Base-by-base conservation (phyloP, 2,888 invertebrate species). In the Philopedon plagiatum region DNA sequence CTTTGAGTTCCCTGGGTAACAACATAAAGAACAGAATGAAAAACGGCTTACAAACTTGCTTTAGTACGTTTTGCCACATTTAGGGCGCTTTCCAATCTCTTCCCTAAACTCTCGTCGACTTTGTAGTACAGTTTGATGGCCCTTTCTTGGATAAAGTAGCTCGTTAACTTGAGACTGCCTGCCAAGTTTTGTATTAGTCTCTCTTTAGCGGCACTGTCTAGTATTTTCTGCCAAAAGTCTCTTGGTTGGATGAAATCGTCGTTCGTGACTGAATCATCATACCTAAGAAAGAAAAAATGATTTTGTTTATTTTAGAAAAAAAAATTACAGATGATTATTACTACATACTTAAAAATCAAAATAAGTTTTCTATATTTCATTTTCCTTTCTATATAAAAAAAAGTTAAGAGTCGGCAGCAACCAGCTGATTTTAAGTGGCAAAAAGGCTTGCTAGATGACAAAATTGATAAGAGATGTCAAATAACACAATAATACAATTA, bases 211-310 rank as follows among this genome's bases (percentile, higher is more conserved):
- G 89, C 93, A 11, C 90, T 90, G 74, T 91, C 91, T 79, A 98
- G 89, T 26, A 80, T 93, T 90, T 79, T 83, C 65, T 89, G 89
- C 90, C 94, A 99, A 85, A 98, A 96, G 0, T 86, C 82, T 18
- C 91, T 90, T 0, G 93, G 92, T 86, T 99, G 99, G 1, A 91
- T 88, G 86, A 91, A 98, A 85, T 99, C 97, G 83, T 98, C 98
- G 77, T 97, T 97, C 82, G 94, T 92, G 1, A 90, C 91, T 69
- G 91, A 91, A 81, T 95, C 93, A 81, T 95, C 93, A 83, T 92
- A 93, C 18, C 80, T 78, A 34, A 7, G 78, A 75, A 41, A 7
- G 5, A 11, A 34, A 34, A 5, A n/a, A 34, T 34, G n/a, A n/a
- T n/a, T n/a, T n/a, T n/a, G n/a, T n/a, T n/a, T n/a, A n/a, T n/a